Conservation (phyloP, 2,797 vertebrate genomes). For the Anableps anableps region DNA sequence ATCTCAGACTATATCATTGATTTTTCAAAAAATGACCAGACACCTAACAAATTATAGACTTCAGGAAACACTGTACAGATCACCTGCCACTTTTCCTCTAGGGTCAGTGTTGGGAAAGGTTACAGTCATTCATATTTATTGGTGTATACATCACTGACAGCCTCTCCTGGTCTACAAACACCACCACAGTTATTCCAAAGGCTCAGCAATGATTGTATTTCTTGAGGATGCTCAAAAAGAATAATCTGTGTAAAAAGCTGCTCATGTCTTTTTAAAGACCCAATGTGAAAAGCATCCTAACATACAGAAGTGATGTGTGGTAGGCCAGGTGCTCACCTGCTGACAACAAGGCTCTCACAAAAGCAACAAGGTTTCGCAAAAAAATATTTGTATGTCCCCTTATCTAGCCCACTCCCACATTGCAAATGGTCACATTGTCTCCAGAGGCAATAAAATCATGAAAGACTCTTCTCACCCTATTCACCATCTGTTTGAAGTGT, state of each 20-base stretch:
- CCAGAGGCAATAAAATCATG: not conserved
- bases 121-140: slow-evolving; percentile 6
- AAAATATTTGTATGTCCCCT: not conserved
- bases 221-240: not conserved
- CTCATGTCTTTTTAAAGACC: not conserved
- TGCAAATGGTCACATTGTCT: not conserved
- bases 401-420: not conserved
- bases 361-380: not conserved
- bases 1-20: not conserved
- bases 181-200: not conserved
- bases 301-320: not conserved
- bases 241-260: not conserved
- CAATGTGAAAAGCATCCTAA: not conserved
- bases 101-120: not conserved
- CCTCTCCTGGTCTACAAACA: not conserved
- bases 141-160: not conserved
- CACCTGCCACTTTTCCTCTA: not conserved
- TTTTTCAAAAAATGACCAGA: not conserved
- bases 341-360: slow-evolving; percentile 1
- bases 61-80: slow-evolving; percentile 2
- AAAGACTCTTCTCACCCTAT: not conserved
- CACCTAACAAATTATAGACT: not conserved
- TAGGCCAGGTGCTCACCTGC: not conserved
- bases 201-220: not conserved
- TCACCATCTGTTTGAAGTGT: not conserved